phyloP scores from a whole-genome alignment of 64 coral and sea anemone species.

The Trachythela sp. region DNA sequence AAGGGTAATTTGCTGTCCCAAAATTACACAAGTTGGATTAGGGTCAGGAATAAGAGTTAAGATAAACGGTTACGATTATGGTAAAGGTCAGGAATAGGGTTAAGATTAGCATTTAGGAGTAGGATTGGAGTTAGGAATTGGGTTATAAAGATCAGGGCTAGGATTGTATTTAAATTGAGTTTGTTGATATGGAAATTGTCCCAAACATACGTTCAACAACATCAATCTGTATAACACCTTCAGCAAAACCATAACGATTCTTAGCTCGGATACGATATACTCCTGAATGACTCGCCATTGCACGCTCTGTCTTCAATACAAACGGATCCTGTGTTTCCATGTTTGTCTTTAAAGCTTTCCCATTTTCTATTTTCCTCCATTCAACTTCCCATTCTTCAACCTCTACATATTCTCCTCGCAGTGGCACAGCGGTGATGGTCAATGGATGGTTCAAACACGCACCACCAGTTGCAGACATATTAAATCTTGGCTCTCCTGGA shows the following conservation, averaged over 20 bases:
- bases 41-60: too few relatives aligned
- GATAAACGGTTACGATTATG: too few relatives aligned
- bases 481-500: neutral
- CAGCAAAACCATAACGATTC: conserved; percentile 10
- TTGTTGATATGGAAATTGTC: too few relatives aligned
- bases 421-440: neutral
- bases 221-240: neutral
- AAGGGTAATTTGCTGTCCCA: too few relatives aligned
- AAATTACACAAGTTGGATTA: too few relatives aligned
- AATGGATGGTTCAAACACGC: neutral
- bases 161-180: too few relatives aligned
- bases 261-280: neutral
- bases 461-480: neutral
- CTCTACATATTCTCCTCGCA: neutral
- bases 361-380: neutral
- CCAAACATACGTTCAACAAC: neutral
- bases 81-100: too few relatives aligned
- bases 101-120: too few relatives aligned
- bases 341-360: neutral
- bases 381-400: neutral
- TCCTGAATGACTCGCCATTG: neutral
- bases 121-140: too few relatives aligned
- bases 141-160: too few relatives aligned
- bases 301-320: neutral
- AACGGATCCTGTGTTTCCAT: neutral